Conservation (phyloP, 2,113 vertebrate species). For the Periophthalmodon schlosseri region DNA sequence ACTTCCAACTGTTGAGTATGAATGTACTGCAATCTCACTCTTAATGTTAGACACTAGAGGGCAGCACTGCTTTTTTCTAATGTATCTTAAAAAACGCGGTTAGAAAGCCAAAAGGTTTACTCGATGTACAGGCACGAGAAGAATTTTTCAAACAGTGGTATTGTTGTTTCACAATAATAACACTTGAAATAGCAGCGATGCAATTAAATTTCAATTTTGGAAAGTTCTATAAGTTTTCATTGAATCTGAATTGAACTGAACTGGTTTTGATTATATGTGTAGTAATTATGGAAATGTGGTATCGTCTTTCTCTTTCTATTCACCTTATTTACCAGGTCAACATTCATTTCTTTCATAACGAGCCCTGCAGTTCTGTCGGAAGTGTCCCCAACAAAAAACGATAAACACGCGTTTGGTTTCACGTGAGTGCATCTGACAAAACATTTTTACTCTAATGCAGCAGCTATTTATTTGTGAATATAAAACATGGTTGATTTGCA, state of each 20-base stretch:
- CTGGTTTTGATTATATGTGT: too few relatives aligned
- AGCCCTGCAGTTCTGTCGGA: background rate
- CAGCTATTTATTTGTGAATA: conserved; percentile 54
- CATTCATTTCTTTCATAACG: background rate
- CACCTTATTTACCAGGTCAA: background rate
- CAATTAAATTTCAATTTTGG: background rate
- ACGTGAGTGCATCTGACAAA: conserved; percentile 39
- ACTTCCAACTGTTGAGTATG: background rate
- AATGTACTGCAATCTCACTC: background rate
- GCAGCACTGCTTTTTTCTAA: background rate
- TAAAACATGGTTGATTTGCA: conserved; percentile 38
- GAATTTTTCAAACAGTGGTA: too few relatives aligned
- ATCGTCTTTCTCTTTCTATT: too few relatives aligned
- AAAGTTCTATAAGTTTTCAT: background rate
- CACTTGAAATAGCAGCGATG: too few relatives aligned
- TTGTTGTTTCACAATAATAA: too few relatives aligned
- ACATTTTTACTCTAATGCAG: conserved; percentile 12
- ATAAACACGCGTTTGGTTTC: background rate
- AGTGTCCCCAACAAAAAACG: background rate
- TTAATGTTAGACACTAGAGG: background rate
- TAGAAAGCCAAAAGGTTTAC: too few relatives aligned
- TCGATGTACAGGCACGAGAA: too few relatives aligned
- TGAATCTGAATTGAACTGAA: background rate
- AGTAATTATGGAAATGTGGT: too few relatives aligned
- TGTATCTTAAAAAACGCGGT: background rate